Evolutionary conservation across 2,888 invertebrate species (phyloP).

Genomic region (Cryptophagus acutangulus): DNA sequence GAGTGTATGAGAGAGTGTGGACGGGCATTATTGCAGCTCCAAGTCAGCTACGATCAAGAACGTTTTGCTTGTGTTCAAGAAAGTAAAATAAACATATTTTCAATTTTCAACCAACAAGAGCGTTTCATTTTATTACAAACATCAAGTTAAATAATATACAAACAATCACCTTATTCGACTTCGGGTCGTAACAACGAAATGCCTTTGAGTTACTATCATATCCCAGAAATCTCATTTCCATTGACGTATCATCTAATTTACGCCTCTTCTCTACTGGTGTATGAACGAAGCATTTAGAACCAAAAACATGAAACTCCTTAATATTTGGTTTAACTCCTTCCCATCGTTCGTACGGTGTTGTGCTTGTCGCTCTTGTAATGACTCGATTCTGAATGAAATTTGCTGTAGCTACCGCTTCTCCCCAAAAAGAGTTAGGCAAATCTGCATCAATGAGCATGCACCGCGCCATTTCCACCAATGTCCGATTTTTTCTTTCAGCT

Average conservation of each 20-base stretch:
- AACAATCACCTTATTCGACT: too few relatives aligned
- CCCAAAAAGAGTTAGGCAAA: conserved; percentile 16
- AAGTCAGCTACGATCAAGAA: too few relatives aligned
- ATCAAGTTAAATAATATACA: too few relatives aligned
- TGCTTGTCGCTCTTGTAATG: conserved; percentile 2
- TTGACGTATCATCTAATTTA: conserved; percentile 17
- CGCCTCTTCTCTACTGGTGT: conserved; percentile 13
- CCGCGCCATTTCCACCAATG: conserved; percentile 13
- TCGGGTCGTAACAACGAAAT: too few relatives aligned
- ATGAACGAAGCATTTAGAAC: conserved; percentile 12
- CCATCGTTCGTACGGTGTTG: conserved; percentile 19
- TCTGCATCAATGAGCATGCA: conserved; percentile 14
- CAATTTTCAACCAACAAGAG: too few relatives aligned
- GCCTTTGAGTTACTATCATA: conserved; percentile 8
- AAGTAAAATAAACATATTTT: too few relatives aligned
- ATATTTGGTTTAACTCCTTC: conserved; percentile 14
- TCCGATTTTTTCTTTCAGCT: conserved; percentile 39
- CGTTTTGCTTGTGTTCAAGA: too few relatives aligned
- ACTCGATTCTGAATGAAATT: conserved; percentile 13
- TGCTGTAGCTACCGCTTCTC: conserved; percentile 15
- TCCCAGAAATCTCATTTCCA: conserved; percentile 12
- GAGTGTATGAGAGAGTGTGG: too few relatives aligned
- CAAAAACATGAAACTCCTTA: conserved; percentile 15
- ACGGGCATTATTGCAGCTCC: too few relatives aligned
- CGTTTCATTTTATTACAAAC: too few relatives aligned